phyloP scores from a whole-genome alignment of 2,888 invertebrate species.

The Stenoptilia bipunctidactyla region DNA sequence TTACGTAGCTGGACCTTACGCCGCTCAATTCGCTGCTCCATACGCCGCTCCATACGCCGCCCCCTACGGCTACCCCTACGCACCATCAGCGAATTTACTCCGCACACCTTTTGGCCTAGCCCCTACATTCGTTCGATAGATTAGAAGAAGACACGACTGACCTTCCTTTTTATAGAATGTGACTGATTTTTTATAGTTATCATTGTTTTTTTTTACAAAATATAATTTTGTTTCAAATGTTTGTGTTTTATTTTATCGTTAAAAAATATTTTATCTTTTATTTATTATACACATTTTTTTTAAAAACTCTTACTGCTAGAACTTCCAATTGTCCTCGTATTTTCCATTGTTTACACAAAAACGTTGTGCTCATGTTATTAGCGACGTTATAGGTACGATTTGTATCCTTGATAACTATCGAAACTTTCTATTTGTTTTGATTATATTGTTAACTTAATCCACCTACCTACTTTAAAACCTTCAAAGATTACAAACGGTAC shows the following conservation, averaged over 20 bases:
- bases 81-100: conserved; percentile 24
- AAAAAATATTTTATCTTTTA: too few species aligned
- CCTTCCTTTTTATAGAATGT: conserved; percentile 37
- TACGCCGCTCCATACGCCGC: conserved; percentile 25
- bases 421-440: too few species aligned
- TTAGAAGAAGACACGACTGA: conserved; percentile 41
- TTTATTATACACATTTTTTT: too few species aligned
- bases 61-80: conserved; percentile 20
- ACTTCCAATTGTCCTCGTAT: too few species aligned
- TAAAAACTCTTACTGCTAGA: too few species aligned
- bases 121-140: conserved; percentile 62
- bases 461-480: background rate
- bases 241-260: background rate
- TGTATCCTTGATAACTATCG: too few species aligned
- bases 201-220: background rate
- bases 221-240: background rate
- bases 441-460: too few species aligned
- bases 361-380: too few species aligned
- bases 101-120: conserved; percentile 38
- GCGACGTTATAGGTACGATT: too few species aligned
- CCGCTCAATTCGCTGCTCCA: conserved; percentile 24
- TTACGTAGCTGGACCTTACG: conserved; percentile 7
- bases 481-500: too few species aligned
- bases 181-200: too few species aligned
- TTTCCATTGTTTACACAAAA: too few species aligned